A percentile compares a stretch with the other conserved stretches of the same genome.
These are phyloP conservation scores for Elmis aenea DNA, from an alignment of 2,888 invertebrate genomes.

Conservation along the genomic window DNA sequence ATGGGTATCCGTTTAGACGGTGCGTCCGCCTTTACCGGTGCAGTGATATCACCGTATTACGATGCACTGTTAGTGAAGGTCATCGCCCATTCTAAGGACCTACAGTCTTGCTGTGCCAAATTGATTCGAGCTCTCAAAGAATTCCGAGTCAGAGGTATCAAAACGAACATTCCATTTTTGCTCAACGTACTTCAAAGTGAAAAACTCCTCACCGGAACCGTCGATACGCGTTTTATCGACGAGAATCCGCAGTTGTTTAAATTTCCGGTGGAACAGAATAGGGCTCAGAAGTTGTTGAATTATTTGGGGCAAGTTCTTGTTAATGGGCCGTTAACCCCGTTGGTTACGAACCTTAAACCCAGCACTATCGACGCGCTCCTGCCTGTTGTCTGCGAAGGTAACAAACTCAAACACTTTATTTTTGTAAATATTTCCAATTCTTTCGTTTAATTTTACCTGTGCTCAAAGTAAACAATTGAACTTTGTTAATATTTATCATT, in stretches of 20 bases:
- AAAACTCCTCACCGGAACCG: conserved; percentile 88
- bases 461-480: too few species aligned
- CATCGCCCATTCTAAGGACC: conserved; percentile 78
- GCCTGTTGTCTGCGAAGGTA: conserved; percentile 74
- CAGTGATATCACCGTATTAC: conserved; percentile 97
- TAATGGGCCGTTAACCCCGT: conserved; percentile 88
- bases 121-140: conserved; percentile 94
- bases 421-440: conserved; percentile 23
- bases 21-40: conserved; percentile 94
- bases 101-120: conserved; percentile 88
- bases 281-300: conserved; percentile 91
- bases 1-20: conserved; percentile 99
- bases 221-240: conserved; percentile 98
- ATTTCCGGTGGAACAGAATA: conserved; percentile 82
- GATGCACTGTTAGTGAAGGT: conserved; percentile 97
- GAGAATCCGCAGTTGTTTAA: conserved; percentile 95
- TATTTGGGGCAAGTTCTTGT: conserved; percentile 91
- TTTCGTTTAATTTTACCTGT: conserved; percentile 9
- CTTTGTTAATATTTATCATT: too few species aligned
- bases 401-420: conserved; percentile 27
- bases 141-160: conserved; percentile 97
- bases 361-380: conserved; percentile 80
- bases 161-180: conserved; percentile 98
- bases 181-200: conserved; percentile 94
- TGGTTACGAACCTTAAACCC: conserved; percentile 84